Evolutionary conservation across 2,888 invertebrate species (phyloP).

Genomic region (Eucera pruinosa): DNA sequence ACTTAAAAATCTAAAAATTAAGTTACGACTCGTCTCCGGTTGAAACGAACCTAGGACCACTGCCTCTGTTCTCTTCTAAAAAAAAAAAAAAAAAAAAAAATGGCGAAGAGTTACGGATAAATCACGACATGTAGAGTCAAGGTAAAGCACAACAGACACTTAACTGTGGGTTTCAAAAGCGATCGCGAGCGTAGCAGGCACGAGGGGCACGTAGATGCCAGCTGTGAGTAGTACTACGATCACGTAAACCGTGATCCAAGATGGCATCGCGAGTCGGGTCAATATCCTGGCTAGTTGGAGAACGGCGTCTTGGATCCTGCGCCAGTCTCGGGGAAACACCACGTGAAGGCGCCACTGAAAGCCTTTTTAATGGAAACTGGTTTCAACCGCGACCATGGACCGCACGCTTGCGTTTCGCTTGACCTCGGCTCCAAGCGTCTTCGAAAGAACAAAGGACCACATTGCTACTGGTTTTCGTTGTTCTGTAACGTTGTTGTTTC

Average conservation of each 20-base stretch:
- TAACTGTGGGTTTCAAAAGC: constrained; percentile 48
- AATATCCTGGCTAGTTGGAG: constrained; percentile 84
- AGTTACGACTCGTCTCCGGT: too few relatives aligned
- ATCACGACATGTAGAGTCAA: neutral
- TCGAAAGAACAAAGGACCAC: constrained; percentile 66
- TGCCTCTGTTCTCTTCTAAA: too few relatives aligned
- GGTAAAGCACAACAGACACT: constrained; percentile 6
- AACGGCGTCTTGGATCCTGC: constrained; percentile 79
- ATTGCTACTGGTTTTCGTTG: constrained; percentile 51
- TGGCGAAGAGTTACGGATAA: neutral
- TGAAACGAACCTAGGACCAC: too few relatives aligned
- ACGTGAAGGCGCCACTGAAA: constrained; percentile 67
- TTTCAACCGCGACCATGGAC: constrained; percentile 68
- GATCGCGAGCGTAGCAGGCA: constrained; percentile 46
- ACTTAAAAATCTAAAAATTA: too few relatives aligned
- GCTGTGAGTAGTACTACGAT: constrained; percentile 81
- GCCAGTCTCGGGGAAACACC: constrained; percentile 64
- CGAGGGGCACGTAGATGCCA: constrained; percentile 61
- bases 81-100: too few relatives aligned
- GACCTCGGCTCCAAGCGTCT: constrained; percentile 63
- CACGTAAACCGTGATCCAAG: constrained; percentile 78
- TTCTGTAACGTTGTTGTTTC: constrained; percentile 10
- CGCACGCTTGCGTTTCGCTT: constrained; percentile 65
- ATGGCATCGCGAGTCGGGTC: constrained; percentile 81
- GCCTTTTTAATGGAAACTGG: constrained; percentile 73